A percentile compares a stretch with the other conserved stretches of the same genome.
phyloP scores from a whole-genome alignment of 2,888 invertebrate genomes.

The Mesochorus sp. region DNA sequence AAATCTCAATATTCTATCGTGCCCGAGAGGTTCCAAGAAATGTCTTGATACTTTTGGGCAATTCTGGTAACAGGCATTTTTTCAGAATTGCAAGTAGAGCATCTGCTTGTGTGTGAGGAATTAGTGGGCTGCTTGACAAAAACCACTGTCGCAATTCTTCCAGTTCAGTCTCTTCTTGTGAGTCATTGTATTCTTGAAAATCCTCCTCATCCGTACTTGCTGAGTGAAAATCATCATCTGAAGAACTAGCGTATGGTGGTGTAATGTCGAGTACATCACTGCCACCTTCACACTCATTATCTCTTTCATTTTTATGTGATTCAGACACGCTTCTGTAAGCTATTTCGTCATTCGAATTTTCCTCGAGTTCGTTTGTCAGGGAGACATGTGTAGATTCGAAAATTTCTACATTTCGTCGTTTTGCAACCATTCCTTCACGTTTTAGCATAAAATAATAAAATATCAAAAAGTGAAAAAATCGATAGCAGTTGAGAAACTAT shows the following conservation, averaged over 20 bases:
- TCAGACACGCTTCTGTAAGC: background rate
- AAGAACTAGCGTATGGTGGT: conserved; percentile 2
- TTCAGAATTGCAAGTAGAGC: conserved; percentile 3
- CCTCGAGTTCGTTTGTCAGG: conserved; percentile 11
- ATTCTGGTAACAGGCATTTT: conserved; percentile 38
- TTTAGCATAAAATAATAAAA: background rate
- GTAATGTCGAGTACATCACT: conserved; percentile 9
- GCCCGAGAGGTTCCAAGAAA: conserved; percentile 31
- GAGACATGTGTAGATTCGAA: conserved; percentile 4
- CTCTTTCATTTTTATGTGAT: background rate
- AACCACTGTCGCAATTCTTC: background rate
- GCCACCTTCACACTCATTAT: background rate
- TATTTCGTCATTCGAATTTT: background rate
- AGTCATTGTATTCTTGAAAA: conserved; percentile 2
- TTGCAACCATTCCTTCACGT: background rate
- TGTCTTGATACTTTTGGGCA: conserved; percentile 56
- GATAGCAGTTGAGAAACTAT: background rate
- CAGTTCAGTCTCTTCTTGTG: background rate
- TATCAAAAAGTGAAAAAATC: background rate
- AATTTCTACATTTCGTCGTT: conserved; percentile 1
- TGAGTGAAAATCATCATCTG: background rate
- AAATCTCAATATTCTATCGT: conserved; percentile 8
- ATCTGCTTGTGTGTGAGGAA: conserved; percentile 5
- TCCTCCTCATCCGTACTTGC: conserved; percentile 15
- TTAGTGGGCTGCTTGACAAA: background rate